Base-by-base conservation (phyloP, 2,113 vertebrate species). In the Lycaon pictus region DNA sequence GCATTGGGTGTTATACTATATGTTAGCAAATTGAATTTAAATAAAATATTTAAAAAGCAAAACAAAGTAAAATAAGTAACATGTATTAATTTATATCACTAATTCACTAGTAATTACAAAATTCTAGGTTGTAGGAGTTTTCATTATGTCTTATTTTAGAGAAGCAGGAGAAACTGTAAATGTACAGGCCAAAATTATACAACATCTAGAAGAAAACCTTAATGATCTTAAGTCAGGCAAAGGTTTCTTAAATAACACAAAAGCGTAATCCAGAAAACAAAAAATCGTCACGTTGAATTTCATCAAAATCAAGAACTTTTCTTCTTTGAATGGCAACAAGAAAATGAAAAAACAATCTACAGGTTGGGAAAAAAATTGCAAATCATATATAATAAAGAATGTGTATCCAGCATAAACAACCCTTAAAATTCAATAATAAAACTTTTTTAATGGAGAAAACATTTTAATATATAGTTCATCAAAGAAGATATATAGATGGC, bases 71-170 rank as follows among this genome's bases (percentile, higher is more conserved):
- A 43, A 43, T 43, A 43, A 29, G 23, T 76, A 84, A 63, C 16
- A 83, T 60, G 20, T 60, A 63, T 85, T 74, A 60, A 83, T 60
- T 87, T 92, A 60, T 2, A 91, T 35, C 58, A 92, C 67, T 82
- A 87, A 90, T 76, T 84, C 79, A 94, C 7, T 37, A 84, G 32
- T 79, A 82, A 62, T 65, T 76, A 71, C 22, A 88, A 92, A 58
- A 85, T 71, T 71, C 11, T 83, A 37, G 51, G 20, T 37, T 92
- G 25, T 56, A 92, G 51, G 58, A 43, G 37, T 51, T 92, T 94
- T 69, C 43, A 87, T 88, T 65, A 89, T 60, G 35, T 88, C 58
- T 86, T 74, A 77, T 63, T 92, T 92, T 35, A 62, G n/a, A 91
- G 65, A 82, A 11, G 35, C n/a, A 56, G 7, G 22, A 16, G 8